Evolutionary conservation across 2,113 vertebrate genomes (phyloP), one percentile per base, ranked within the genome.

Genomic region (Lipotes vexillifer): DNA sequence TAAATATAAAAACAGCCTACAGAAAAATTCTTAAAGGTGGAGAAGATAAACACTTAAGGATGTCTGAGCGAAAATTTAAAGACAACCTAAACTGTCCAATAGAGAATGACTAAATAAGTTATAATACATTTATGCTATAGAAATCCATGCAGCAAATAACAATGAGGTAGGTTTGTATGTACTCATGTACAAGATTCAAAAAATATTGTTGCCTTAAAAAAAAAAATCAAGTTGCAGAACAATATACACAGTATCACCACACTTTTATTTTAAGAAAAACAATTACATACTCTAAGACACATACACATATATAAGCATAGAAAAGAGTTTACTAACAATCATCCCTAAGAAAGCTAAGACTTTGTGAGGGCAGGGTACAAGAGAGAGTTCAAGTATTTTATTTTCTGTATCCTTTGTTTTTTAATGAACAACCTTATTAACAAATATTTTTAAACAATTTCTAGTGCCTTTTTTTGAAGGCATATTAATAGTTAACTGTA

Each of bases 161-260:
- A 85, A 96, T 78, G n/a, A 92, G 68, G 57, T 31, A 94, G 38
- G 20, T 31, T 88, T 46, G 68, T 18, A 88, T 4, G 17, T 8
- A 96, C 7, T 38, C 75, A 92, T 31, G 6, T 38, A 3, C 69
- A 88, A 72, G 69, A 93, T 61, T 93, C 23, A 80, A 95, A 92
- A 85, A 46, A 77, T 63, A 65, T 0, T 69, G 2, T 5, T 77
- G 23, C 12, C 57, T 75, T 66, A 41, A 55, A 68, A 69, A 95
- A 94, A 95, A 94, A 92, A 86, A 71, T 80, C 75, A 93, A 68
- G 18, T 83, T 88, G 49, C 31, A 95, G 46, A 86, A 82, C n/a
- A 72, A 65, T 20, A 90, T 52, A 69, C 29, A 77, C 20, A 74
- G 44, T 75, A 77, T 72, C 14, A 71, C 68, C 13, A 29, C 41